phyloP scores from a whole-genome alignment of 2,888 invertebrate species.

The Argyra leucocephala region DNA sequence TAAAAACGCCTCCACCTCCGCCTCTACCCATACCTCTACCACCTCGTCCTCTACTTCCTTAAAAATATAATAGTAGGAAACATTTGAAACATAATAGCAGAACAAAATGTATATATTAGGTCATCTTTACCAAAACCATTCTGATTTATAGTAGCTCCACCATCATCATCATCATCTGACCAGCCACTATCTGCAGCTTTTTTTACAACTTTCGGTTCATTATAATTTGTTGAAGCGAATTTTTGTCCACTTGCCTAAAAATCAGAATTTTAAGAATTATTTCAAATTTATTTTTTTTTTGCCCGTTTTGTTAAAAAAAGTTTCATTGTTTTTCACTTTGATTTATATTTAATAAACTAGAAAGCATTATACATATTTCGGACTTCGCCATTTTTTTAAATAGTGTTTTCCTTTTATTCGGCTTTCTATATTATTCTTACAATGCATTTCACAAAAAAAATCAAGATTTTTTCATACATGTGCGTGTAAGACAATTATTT shows the following conservation, averaged over 20 bases:
- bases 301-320: neutral
- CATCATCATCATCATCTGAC: neutral
- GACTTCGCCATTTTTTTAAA: too few species aligned
- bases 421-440: too few species aligned
- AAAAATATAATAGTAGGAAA: too few species aligned
- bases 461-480: too few species aligned
- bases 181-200: neutral
- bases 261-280: neutral
- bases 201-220: neutral
- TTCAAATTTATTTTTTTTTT: neutral
- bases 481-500: too few species aligned
- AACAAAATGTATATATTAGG: too few species aligned
- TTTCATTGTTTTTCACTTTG: too few species aligned
- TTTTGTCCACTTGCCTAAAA: neutral
- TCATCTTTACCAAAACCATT: neutral
- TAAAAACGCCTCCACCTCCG: conserved; percentile 23
- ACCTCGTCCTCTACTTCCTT: conserved; percentile 37
- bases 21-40: conserved; percentile 39
- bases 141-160: neutral
- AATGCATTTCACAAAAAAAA: too few species aligned
- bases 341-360: too few species aligned
- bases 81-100: too few species aligned
- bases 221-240: neutral
- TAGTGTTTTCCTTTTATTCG: too few species aligned
- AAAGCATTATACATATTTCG: too few species aligned